Base-by-base conservation (phyloP, 2,113 vertebrate species). In the Urocynchramus pylzowi region DNA sequence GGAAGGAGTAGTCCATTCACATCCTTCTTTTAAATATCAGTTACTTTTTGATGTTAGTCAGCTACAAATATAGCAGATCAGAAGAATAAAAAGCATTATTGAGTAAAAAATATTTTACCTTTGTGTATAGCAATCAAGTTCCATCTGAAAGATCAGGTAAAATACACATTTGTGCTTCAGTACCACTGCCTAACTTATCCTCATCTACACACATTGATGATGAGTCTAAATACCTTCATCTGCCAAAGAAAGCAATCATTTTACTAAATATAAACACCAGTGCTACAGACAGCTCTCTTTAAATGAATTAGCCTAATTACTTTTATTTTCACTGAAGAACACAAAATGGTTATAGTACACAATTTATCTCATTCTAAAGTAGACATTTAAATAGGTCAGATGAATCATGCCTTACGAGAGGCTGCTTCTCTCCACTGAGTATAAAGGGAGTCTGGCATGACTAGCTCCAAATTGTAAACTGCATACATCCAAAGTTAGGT, bases 331-430 rank as follows among this genome's bases (percentile, higher is more conserved):
- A 94, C 8, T 61, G 49, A 88, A 85, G 84, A 92, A 77, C 76
- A 54, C 16, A 24, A 87, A 69, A 69, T 75, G 53, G 53, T 83
- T 83, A 47, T 41, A 86, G 73, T 20, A 82, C 49, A 85, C 37
- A 57, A 75, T 93, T 86, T 90, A 86, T 92, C 80, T 95, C 60
- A 47, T 87, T 90, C 76, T 77, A 45, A 74, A 88, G 71, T 70
- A 95, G 84, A 90, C 85, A 53, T 73, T 74, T 92, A 80, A 95
- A 94, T 53, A 85, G 86, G 93, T 84, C 90, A 84, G 64, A 59
- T 93, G 96, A 96, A 90, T 96, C 94, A 96, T 74, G 33, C 60
- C 59, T 77, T 86, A 47, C 67, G 90, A 93, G 74, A 81, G 35
- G 37, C 39, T 89, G 27, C 78, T 93, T 90, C 83, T 86, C 47